Conservation (phyloP, 2,797 vertebrate species). For the Mergus octosetaceus region DNA sequence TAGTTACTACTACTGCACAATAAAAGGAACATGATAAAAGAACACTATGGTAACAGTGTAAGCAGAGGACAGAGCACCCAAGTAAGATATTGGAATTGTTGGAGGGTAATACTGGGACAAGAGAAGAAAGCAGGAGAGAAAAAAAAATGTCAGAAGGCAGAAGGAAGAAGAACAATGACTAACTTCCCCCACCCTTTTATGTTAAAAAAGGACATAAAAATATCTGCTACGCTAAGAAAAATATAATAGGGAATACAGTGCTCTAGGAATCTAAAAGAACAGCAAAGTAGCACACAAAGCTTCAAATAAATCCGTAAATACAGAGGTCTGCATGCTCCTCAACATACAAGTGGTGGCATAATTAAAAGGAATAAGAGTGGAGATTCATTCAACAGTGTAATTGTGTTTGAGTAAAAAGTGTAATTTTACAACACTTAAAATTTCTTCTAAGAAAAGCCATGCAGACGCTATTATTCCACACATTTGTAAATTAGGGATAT, state of each 20-base stretch:
- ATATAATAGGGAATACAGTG: background rate
- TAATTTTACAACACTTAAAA: background rate
- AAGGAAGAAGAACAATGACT: background rate
- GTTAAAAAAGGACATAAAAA: background rate
- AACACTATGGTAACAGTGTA: background rate
- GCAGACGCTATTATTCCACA: background rate
- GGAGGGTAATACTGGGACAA: background rate
- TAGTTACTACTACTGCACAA: background rate
- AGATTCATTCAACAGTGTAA: background rate
- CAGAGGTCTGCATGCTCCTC: accelerated
- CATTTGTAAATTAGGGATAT: background rate
- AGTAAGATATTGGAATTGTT: background rate
- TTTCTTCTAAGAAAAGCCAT: background rate
- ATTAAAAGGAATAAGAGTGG: background rate
- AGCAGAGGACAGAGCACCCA: background rate
- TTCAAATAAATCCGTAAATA: background rate
- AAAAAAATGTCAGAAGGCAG: background rate
- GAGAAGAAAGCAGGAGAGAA: background rate
- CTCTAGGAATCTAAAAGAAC: background rate
- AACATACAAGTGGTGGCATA: background rate
- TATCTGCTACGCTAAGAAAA: background rate
- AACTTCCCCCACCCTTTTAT: background rate
- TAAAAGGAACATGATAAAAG: background rate
- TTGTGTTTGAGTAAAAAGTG: background rate
- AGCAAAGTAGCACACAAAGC: background rate